Conservation (phyloP, 1,140 invertebrate species). For the Lethrus apterus region DNA sequence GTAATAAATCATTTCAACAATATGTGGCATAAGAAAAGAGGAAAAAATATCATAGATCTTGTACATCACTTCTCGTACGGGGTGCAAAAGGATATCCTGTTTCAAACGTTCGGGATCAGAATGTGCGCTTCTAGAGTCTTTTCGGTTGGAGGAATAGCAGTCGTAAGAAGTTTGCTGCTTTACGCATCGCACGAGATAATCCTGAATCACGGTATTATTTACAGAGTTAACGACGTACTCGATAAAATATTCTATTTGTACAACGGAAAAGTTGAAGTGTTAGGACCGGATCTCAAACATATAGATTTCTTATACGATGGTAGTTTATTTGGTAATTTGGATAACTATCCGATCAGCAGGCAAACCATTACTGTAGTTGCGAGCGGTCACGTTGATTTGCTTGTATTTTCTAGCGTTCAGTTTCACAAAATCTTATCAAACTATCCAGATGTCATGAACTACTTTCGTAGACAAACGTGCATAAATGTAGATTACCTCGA, state of each 20-base stretch:
- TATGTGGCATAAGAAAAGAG: slow-evolving; percentile 23
- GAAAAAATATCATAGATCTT: slow-evolving; percentile 18
- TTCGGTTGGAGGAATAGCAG: slow-evolving; percentile 3
- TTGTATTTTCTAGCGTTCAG: slow-evolving; percentile 10
- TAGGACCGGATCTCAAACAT: slow-evolving; percentile 21
- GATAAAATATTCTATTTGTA: slow-evolving; percentile 17
- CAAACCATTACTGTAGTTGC: slow-evolving; percentile 23
- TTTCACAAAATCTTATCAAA: slow-evolving; percentile 17
- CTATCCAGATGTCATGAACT: slow-evolving; percentile 8
- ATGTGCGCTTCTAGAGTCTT: slow-evolving; percentile 14
- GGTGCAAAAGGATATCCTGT: slow-evolving; percentile 12
- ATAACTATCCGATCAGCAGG: slow-evolving; percentile 15
- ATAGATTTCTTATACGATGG: slow-evolving; percentile 14
- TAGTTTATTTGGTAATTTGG: slow-evolving; percentile 23
- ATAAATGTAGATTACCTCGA: slow-evolving; percentile 18
- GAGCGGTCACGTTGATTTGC: slow-evolving; percentile 19
- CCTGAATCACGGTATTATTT: slow-evolving; percentile 19
- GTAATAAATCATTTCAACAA: slow-evolving; percentile 26
- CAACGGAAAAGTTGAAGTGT: slow-evolving; percentile 23
- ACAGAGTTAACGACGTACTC: slow-evolving; percentile 18
- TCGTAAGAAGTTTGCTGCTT: slow-evolving; percentile 17
- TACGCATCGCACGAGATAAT: slow-evolving; percentile 16
- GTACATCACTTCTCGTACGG: slow-evolving; percentile 10
- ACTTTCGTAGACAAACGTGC: slow-evolving; percentile 3
- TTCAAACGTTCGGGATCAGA: slow-evolving; percentile 19